These are phyloP conservation scores for Menura novaehollandiae DNA, from an alignment of 2,113 vertebrate species.

Conservation along the genomic window DNA sequence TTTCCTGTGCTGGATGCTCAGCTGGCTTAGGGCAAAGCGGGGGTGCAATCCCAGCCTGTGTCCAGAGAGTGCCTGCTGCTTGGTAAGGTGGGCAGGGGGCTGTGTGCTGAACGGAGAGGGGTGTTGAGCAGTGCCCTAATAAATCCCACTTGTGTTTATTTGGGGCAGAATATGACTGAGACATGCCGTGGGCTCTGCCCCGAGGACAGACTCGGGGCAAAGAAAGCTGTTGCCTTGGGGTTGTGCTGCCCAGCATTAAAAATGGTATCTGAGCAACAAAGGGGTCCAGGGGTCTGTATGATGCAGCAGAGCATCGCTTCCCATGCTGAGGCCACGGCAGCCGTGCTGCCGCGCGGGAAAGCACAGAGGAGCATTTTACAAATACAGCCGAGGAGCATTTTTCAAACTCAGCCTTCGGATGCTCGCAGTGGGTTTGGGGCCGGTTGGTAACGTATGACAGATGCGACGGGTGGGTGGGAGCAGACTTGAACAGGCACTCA, in stretches of 20 bases:
- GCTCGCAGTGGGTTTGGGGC: not conserved
- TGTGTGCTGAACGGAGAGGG: not conserved
- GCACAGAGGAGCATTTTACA: not conserved
- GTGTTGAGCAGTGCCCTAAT: not conserved
- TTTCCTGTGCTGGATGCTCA: not conserved
- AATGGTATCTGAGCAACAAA: accelerated
- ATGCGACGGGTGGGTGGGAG: slow-evolving; percentile 18
- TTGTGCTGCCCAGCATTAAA: not conserved
- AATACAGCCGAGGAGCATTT: slow-evolving; percentile 10
- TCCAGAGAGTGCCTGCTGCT: not conserved
- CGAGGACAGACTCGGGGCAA: not conserved
- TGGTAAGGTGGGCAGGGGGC: not conserved
- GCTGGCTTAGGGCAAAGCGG: not conserved
- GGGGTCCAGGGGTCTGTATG: not conserved
- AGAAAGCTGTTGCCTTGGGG: not conserved
- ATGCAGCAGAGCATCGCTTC: not conserved
- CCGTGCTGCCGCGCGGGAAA: not conserved
- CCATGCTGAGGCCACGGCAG: not conserved
- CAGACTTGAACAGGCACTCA: not conserved
- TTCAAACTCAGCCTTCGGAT: slow-evolving; percentile 8
- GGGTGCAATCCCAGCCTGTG: not conserved
- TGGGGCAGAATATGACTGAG: accelerated
- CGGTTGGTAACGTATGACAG: not conserved
- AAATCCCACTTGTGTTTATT: accelerated
- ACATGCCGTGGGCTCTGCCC: accelerated